phyloP scores from a whole-genome alignment of 2,888 invertebrate species.

The Minunthozetes semirufus region DNA sequence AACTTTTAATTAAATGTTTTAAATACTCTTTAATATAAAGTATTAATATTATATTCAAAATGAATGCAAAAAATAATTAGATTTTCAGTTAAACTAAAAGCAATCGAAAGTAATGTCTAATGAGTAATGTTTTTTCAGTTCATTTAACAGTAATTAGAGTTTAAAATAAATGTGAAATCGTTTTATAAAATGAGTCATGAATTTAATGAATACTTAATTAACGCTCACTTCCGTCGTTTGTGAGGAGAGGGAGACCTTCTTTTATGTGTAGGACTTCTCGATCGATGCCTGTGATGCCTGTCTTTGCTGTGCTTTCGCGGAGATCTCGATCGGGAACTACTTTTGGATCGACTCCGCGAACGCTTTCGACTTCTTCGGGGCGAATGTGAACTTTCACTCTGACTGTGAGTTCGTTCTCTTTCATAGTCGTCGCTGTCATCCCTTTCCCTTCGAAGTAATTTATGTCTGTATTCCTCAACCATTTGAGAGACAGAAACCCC shows the following conservation, averaged over 20 bases:
- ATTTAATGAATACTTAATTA: background rate
- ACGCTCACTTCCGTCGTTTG: background rate
- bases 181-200: background rate
- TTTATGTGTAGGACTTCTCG: background rate
- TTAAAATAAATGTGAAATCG: background rate
- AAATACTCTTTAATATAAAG: too few species aligned
- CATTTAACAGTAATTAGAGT: background rate
- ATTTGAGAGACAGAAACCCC: conserved; percentile 72
- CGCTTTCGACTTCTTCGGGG: background rate
- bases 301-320: conserved; percentile 5
- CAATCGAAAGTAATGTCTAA: too few species aligned
- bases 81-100: too few species aligned
- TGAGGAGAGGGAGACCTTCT: background rate
- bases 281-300: background rate
- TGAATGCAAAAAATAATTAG: too few species aligned
- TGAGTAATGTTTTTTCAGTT: too few species aligned
- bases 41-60: too few species aligned
- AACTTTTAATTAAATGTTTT: too few species aligned
- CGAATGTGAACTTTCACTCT: background rate
- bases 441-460: conserved; percentile 72
- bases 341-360: conserved; percentile 18
- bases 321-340: conserved; percentile 7
- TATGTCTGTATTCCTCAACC: conserved; percentile 80
- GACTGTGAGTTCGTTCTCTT: background rate
- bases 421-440: background rate